Base-by-base conservation (phyloP, 53 echinoderm and acorn worm species). In the Temnopleurus reevesii region DNA sequence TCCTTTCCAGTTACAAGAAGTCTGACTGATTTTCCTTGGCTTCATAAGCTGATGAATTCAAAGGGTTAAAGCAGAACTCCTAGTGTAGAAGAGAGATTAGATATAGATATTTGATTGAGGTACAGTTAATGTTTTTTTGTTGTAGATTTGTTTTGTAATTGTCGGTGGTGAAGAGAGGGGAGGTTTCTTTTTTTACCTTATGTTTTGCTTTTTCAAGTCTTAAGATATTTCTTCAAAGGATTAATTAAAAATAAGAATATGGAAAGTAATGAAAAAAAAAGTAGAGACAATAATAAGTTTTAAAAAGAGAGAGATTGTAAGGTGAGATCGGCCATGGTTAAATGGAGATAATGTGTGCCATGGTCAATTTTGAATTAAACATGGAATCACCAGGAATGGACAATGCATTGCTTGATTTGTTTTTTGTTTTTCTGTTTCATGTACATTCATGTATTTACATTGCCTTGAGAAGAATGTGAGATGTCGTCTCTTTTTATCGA, bases 381-480 rank as follows among this genome's bases (percentile, higher is more conserved):
- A 87, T 87, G 46, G 53, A 55, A 87, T 87, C 66, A 53, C 88
- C 66, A 66, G 66, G 88, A 87, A 87, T 65, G 51, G 53, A 65
- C 24, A 26, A 6, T 21, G 15, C 18, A 15, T 0, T 0, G 19
- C 21, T 8, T 28, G 15, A 25, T 23, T 45, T 33, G 36, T 38
- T 86, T 45, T 25, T 86, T 61, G 25, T 59, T 86, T 27, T 60
- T 46, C 23, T 41, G n/a, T n/a, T n/a, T n/a, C n/a, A n/a, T n/a
- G n/a, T n/a, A n/a, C n/a, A n/a, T n/a, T n/a, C n/a, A n/a, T n/a
- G n/a, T n/a, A n/a, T n/a, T n/a, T n/a, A n/a, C n/a, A n/a, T n/a
- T n/a, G n/a, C n/a, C n/a, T n/a, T n/a, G n/a, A n/a, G n/a, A n/a
- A n/a, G n/a, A n/a, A n/a, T n/a, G n/a, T n/a, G n/a, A n/a, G n/a